These are phyloP conservation scores for Himalopsyche phryganea DNA, from an alignment of 1,140 invertebrate genomes.

Conservation along the genomic window DNA sequence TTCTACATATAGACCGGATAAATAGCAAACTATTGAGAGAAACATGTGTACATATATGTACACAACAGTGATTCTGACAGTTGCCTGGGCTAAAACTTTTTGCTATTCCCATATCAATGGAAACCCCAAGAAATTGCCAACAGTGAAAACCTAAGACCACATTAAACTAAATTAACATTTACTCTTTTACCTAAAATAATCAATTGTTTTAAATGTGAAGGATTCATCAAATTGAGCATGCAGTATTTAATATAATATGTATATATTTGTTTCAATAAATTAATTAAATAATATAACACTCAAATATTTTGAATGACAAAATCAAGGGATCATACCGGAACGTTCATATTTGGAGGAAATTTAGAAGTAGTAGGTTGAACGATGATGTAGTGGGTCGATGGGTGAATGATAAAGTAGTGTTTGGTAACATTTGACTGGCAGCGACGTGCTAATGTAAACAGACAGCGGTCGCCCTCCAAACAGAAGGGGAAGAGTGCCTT, in stretches of 20 bases:
- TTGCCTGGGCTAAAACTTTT: no score
- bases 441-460: not conserved
- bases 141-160: not conserved
- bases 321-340: conserved; percentile 3
- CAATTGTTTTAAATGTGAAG: not conserved
- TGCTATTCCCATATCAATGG: no score
- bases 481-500: not conserved
- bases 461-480: not conserved
- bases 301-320: conserved; percentile 2
- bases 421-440: not conserved
- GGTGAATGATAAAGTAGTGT: not conserved
- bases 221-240: not conserved
- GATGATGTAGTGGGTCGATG: conserved; percentile 1
- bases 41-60: no score
- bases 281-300: not conserved
- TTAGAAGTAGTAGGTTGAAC: conserved; percentile 1
- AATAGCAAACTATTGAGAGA: no score
- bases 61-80: no score
- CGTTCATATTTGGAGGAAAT: not conserved
- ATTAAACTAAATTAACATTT: not conserved
- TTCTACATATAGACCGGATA: no score
- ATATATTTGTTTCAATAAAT: no score
- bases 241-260: not conserved
- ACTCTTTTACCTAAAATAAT: no score
- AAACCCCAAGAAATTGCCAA: not conserved